Conservation (phyloP, 2,113 vertebrate species). For the Propithecus coquereli region DNA sequence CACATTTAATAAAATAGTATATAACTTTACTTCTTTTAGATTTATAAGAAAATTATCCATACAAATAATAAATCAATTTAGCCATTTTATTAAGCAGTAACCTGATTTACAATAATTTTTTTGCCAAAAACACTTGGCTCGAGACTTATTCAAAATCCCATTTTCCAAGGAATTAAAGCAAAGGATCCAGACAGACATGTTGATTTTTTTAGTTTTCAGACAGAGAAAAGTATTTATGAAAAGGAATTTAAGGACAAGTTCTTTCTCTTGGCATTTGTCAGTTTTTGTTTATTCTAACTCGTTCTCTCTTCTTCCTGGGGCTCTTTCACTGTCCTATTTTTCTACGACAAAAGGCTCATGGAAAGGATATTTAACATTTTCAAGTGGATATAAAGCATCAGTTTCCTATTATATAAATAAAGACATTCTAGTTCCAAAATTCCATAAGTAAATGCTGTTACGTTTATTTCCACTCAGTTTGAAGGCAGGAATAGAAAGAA, state of each 20-base stretch:
- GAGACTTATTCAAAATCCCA: not conserved
- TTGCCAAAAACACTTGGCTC: not conserved
- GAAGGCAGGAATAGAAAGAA: not conserved
- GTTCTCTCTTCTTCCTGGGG: not conserved
- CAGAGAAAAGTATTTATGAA: not conserved
- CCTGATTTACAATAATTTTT: not conserved
- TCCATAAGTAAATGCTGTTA: not conserved
- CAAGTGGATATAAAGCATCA: not conserved
- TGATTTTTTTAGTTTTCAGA: conserved; percentile 27
- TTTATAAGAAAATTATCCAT: not conserved
- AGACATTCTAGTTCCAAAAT: conserved; percentile 7
- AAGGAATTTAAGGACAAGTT: not conserved
- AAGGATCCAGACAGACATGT: not conserved
- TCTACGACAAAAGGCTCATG: not conserved
- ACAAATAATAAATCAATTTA: not conserved
- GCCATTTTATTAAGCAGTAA: not conserved
- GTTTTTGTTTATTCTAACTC: not conserved
- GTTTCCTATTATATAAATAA: not conserved
- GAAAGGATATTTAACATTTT: not conserved
- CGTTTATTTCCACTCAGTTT: not conserved
- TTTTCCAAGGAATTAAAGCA: conserved; percentile 8
- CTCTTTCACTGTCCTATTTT: not conserved
- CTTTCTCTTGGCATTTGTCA: not conserved
- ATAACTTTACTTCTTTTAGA: not conserved
- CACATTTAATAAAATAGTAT: not conserved